These are phyloP conservation scores for Phyllotreta striolata DNA, from an alignment of 2,888 invertebrate species.

Conservation along the genomic window DNA sequence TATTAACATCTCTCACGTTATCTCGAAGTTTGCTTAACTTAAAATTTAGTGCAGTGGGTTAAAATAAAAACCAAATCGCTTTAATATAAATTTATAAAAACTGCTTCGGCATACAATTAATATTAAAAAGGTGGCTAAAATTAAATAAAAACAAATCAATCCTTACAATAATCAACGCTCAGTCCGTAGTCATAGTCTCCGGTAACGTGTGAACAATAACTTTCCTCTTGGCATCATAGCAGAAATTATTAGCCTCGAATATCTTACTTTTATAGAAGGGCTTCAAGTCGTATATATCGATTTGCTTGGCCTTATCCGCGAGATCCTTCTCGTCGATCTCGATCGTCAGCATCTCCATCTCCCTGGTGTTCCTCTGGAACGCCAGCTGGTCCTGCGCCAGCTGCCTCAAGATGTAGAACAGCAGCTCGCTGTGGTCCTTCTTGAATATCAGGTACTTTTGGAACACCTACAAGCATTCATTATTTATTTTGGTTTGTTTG, in stretches of 20 bases:
- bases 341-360: conserved; percentile 69
- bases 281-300: conserved; percentile 87
- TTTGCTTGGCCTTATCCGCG: conserved; percentile 83
- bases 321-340: conserved; percentile 88
- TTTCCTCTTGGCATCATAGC: conserved; percentile 83
- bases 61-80: too few species aligned
- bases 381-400: conserved; percentile 90
- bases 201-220: conserved; percentile 84
- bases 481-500: conserved; percentile 12
- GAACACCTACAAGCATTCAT: conserved; percentile 76
- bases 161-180: conserved; percentile 7
- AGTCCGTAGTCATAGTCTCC: conserved; percentile 59
- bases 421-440: conserved; percentile 93
- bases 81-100: too few species aligned
- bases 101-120: not conserved
- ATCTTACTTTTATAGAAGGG: conserved; percentile 91
- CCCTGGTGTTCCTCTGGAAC: conserved; percentile 77
- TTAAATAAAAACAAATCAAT: too few species aligned
- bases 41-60: too few species aligned
- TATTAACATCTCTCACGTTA: too few species aligned
- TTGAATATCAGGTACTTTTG: conserved; percentile 91
- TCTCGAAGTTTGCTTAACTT: too few species aligned
- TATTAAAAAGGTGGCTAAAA: not conserved
- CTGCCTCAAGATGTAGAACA: conserved; percentile 94
- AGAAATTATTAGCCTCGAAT: conserved; percentile 88